Evolutionary conservation across 2,113 vertebrate genomes (phyloP), one percentile per base, ranked within the genome.

Genomic region (Pyxicephalus adspersus): DNA sequence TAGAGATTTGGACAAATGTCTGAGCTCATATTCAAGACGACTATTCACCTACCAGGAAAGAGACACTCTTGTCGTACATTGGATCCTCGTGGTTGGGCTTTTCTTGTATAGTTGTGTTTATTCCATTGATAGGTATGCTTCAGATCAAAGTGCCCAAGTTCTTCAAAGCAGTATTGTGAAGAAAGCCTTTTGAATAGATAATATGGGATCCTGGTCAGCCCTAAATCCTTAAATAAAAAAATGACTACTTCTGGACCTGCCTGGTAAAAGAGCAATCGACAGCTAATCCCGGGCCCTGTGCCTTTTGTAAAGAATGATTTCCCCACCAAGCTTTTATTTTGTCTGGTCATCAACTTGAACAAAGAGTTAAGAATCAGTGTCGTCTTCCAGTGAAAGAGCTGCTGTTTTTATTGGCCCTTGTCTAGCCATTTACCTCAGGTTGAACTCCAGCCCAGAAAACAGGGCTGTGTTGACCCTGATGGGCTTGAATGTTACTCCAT

Each of bases 341-440:
- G 52, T 66, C 58, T 67, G 71, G 51, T 76, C 63, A 76, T 68
- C 52, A 60, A 64, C 64, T 66, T 83, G 72, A 83, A 83, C 64
- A 67, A 76, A 83, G 79, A 73, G 68, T 81, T 50, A 64, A 64
- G 60, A 67, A 78, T 78, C 52, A 15, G 64, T 79, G 77, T 79
- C 77, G 28, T 68, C 60, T 29, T 64, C 20, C 23, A 23, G 26
- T 61, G 3, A 61, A 63, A 71, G 57, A 60, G 57, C 57, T 19
- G 3, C 93, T 86, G 84, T 94, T 91, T 74, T 90, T 94, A 94
- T 89, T 89, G 89, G 89, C 83, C 88, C 84, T 81, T 86, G 90
- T 91, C 93, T 93, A 83, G 88, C 88, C 86, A 82, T 88, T 94
- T 92, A 94, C 94, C 93, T 93, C 90, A 74, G 1, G 15, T 80